Evolutionary conservation across 1,140 invertebrate genomes (phyloP).

Genomic region (Ostrea edulis): DNA sequence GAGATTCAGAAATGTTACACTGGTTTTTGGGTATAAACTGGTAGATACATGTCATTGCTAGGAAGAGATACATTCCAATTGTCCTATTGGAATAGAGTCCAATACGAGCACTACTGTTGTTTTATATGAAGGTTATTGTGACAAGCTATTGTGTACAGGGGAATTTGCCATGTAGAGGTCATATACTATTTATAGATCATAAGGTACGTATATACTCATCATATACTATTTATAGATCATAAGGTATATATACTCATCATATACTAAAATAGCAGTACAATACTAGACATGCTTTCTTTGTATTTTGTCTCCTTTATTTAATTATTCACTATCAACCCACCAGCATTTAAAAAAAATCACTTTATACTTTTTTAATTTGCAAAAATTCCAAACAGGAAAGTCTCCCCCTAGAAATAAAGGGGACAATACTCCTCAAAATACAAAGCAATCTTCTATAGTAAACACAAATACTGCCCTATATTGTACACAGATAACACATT

Average conservation of each 20-base stretch:
- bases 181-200: not conserved
- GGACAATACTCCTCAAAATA: constrained; percentile 3
- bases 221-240: too few species aligned
- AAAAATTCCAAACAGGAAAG: not conserved
- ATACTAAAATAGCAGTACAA: constrained; percentile 26
- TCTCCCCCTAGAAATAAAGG: not conserved
- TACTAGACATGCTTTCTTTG: constrained; percentile 20
- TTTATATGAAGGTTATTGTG: not conserved
- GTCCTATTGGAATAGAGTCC: too few species aligned
- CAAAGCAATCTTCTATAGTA: constrained; percentile 19
- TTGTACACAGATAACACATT: constrained; percentile 31
- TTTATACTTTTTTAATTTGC: not conserved
- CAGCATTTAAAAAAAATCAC: not conserved
- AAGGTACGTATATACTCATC: constrained; percentile 5
- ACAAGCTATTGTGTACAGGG: not conserved
- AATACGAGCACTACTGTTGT: not conserved
- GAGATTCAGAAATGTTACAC: not conserved
- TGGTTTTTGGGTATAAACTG: not conserved
- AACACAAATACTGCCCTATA: constrained; percentile 20
- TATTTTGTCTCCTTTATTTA: not conserved
- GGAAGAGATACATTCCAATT: too few species aligned
- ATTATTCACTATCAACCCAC: not conserved
- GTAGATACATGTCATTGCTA: too few species aligned
- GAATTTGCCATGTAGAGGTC: not conserved
- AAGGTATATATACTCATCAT: too few species aligned